phyloP scores from a whole-genome alignment of 2,888 invertebrate genomes.

The Gerris lacustris region DNA sequence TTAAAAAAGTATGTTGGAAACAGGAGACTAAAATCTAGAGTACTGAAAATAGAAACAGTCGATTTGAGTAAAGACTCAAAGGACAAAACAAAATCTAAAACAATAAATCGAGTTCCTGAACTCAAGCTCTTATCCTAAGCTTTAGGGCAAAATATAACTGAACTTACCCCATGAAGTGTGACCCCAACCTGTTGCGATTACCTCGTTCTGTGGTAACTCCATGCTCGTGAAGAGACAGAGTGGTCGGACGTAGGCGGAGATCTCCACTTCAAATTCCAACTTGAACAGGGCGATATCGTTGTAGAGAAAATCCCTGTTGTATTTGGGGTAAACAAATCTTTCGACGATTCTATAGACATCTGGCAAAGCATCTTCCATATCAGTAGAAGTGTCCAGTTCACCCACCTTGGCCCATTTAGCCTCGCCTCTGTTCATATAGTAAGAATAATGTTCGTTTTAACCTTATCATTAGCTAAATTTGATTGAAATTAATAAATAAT shows the following conservation, averaged over 20 bases:
- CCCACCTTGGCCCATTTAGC: conserved; percentile 21
- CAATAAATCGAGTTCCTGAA: too few species aligned
- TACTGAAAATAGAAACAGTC: too few species aligned
- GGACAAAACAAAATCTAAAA: too few species aligned
- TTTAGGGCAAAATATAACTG: too few species aligned
- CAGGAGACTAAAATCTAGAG: too few species aligned
- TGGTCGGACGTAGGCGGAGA: conserved; percentile 19
- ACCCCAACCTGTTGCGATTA: conserved; percentile 16
- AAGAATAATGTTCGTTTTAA: background rate
- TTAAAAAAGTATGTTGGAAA: too few species aligned
- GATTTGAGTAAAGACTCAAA: too few species aligned
- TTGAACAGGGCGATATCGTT: conserved; percentile 23
- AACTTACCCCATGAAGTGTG: conserved; percentile 19
- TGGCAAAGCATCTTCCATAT: conserved; percentile 17
- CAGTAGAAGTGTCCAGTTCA: conserved; percentile 19
- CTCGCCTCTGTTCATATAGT: conserved; percentile 10
- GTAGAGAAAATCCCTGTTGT: conserved; percentile 14
- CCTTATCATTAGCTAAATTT: too few species aligned
- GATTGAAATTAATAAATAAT: too few species aligned
- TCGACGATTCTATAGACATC: conserved; percentile 14
- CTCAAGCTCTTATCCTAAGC: too few species aligned
- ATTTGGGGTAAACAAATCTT: conserved; percentile 20
- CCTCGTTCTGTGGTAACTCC: background rate
- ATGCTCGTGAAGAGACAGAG: conserved; percentile 18
- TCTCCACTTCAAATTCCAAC: conserved; percentile 16